Conservation (phyloP, 2,797 vertebrate genomes). For the Spinibarbus caldwelli region DNA sequence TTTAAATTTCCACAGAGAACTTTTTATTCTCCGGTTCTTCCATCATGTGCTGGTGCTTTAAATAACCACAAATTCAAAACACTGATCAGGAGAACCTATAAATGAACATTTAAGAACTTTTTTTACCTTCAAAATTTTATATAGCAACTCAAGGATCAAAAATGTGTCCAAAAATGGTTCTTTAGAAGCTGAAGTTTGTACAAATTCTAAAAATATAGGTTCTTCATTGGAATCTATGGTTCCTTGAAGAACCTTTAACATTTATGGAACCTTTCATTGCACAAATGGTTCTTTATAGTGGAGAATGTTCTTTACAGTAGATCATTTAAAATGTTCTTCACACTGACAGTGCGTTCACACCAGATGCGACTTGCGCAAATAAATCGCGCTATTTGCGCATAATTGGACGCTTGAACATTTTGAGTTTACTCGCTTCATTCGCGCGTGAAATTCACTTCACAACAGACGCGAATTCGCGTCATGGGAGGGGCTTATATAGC, state of each 20-base stretch:
- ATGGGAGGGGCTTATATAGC: too few relatives aligned
- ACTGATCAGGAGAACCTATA: not conserved
- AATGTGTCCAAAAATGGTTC: not conserved
- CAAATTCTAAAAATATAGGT: not conserved
- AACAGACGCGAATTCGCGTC: too few relatives aligned
- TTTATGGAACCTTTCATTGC: not conserved
- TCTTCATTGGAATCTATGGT: not conserved
- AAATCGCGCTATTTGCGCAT: too few relatives aligned
- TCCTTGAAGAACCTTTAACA: not conserved
- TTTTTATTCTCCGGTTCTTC: not conserved
- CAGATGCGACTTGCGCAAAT: too few relatives aligned
- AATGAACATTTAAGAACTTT: not conserved
- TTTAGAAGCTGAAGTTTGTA: not conserved
- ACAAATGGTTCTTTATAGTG: not conserved
- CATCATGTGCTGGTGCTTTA: not conserved
- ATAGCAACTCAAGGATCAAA: not conserved
- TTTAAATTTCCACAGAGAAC: not conserved
- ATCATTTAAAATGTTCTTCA: not conserved
- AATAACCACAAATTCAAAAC: not conserved
- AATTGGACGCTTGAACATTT: too few relatives aligned
- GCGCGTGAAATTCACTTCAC: too few relatives aligned
- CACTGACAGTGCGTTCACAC: too few relatives aligned
- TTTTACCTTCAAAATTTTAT: not conserved
- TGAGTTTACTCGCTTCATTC: too few relatives aligned
- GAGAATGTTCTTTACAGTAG: not conserved